Evolutionary conservation across 2,113 vertebrate species (phyloP).

Genomic region (Apodemus sylvaticus): DNA sequence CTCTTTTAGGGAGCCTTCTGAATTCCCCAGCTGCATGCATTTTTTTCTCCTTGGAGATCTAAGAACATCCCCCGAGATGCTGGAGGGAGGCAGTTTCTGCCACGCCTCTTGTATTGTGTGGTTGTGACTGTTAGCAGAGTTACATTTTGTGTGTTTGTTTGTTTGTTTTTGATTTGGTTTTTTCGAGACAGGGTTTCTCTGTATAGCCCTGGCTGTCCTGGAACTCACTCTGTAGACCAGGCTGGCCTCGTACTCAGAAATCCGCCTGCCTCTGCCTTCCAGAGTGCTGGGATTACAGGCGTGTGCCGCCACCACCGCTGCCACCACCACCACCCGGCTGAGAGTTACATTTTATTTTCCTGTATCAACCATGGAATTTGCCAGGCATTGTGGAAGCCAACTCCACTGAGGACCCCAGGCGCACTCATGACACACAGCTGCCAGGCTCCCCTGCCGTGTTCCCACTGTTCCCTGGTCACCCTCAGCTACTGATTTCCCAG

Average conservation of each 20-base stretch:
- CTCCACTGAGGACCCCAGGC: neutral
- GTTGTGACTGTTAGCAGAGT: neutral
- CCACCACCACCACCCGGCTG: too few species aligned
- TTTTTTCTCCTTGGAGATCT: neutral
- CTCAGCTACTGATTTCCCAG: neutral
- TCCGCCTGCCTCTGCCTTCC: too few species aligned
- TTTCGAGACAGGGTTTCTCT: too few species aligned
- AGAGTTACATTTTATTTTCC: neutral
- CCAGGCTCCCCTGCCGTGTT: neutral
- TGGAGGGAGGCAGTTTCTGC: neutral
- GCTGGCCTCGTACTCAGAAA: too few species aligned
- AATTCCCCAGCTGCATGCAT: neutral
- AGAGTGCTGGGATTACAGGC: too few species aligned
- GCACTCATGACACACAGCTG: neutral
- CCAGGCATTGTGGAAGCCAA: neutral
- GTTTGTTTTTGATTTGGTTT: too few species aligned
- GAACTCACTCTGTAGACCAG: too few species aligned
- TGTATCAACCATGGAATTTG: neutral
- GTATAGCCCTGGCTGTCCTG: too few species aligned
- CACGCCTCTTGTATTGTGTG: fast-evolving
- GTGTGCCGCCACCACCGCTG: too few species aligned
- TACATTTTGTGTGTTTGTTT: too few species aligned
- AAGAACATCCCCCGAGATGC: neutral
- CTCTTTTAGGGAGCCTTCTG: neutral
- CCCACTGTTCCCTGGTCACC: neutral